These are phyloP conservation scores for Callopanchax toddi DNA, from an alignment of 2,113 vertebrate species.

Conservation along the genomic window DNA sequence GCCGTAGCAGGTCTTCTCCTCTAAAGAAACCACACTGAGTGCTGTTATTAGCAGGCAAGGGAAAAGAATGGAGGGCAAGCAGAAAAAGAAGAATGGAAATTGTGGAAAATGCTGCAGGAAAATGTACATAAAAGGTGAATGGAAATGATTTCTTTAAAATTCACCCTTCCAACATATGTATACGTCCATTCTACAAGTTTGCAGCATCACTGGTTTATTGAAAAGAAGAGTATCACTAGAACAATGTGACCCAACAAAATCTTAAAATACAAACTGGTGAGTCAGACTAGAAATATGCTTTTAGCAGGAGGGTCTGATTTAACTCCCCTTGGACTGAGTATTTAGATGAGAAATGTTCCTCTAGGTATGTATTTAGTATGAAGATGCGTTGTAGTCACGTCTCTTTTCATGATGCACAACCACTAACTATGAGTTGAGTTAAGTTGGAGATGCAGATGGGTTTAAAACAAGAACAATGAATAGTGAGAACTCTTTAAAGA, in stretches of 20 bases:
- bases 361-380: too few species aligned
- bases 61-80: constrained; percentile 21
- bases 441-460: too few species aligned
- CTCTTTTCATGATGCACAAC: too few species aligned
- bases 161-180: not conserved
- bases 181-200: not conserved
- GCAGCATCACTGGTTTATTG: constrained; percentile 1
- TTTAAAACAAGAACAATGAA: too few species aligned
- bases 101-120: constrained; percentile 22
- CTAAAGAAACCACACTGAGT: constrained; percentile 64
- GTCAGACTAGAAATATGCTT: not conserved
- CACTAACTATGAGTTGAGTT: too few species aligned
- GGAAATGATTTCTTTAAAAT: constrained; percentile 53
- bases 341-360: too few species aligned
- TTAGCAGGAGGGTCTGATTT: not conserved
- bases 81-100: constrained; percentile 5
- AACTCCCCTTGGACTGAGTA: too few species aligned
- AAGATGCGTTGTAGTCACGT: too few species aligned
- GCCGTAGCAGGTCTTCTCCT: constrained; percentile 67
- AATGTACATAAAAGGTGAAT: constrained; percentile 3
- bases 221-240: constrained; percentile 37
- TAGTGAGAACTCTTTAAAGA: too few species aligned
- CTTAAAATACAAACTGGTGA: constrained; percentile 5
- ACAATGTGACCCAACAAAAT: constrained; percentile 41
- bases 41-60: constrained; percentile 65